Conservation (phyloP, 2,797 vertebrate genomes). For the Sciurus carolinensis region DNA sequence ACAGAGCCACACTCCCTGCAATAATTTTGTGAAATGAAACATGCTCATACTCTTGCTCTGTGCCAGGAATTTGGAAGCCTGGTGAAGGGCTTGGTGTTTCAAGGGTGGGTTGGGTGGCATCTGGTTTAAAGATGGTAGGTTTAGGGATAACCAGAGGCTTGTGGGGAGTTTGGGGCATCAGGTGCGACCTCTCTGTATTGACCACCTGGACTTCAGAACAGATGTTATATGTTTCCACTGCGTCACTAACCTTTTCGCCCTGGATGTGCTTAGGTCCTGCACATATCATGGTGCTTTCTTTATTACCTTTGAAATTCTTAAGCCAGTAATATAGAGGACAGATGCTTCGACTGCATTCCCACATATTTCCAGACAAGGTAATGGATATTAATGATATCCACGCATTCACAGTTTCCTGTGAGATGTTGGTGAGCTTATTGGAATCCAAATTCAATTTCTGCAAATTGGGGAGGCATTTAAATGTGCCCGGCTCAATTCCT, state of each 20-base stretch:
- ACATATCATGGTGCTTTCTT: slow-evolving; percentile 97
- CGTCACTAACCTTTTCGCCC: slow-evolving; percentile 96
- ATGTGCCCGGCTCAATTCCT: slow-evolving; percentile 94
- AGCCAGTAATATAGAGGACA: slow-evolving; percentile 97
- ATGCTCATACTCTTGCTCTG: slow-evolving; percentile 95
- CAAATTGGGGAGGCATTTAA: slow-evolving; percentile 97
- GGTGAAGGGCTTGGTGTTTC: slow-evolving; percentile 89
- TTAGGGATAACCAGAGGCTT: slow-evolving; percentile 90
- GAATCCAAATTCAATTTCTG: slow-evolving; percentile 98
- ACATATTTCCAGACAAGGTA: slow-evolving; percentile 97
- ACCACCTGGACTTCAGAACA: slow-evolving; percentile 93
- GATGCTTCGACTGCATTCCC: slow-evolving; percentile 96
- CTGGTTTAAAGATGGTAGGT: slow-evolving; percentile 91
- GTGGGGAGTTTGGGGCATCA: slow-evolving; percentile 89
- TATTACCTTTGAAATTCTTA: slow-evolving; percentile 97
- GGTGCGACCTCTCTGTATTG: slow-evolving; percentile 90
- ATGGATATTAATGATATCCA: slow-evolving; percentile 98
- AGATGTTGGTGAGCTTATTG: slow-evolving; percentile 97
- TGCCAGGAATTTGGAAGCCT: slow-evolving; percentile 89
- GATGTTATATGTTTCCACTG: slow-evolving; percentile 95
- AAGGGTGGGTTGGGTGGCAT: slow-evolving; percentile 88
- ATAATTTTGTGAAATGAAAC: slow-evolving; percentile 99
- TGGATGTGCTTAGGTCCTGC: slow-evolving; percentile 96
- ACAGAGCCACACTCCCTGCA: slow-evolving; percentile 96
- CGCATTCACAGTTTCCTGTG: slow-evolving; percentile 94